Percentiles rank a stretch among this genome's conserved stretches.
Conservation (phyloP, 2,888 invertebrate genomes). For the Drosophila lutescens region DNA sequence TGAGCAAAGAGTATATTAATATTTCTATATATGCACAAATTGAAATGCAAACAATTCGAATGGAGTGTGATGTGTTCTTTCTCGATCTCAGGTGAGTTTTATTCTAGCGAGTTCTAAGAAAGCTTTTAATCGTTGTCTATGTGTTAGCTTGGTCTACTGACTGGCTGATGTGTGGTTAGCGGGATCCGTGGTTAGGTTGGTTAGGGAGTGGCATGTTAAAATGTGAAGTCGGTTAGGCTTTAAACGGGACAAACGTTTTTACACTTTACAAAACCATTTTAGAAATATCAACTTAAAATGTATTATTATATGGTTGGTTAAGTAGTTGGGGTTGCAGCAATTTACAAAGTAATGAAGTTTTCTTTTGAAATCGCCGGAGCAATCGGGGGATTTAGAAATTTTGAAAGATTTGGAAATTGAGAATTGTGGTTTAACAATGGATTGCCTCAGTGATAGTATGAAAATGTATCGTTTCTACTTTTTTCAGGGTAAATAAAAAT, state of each 20-base stretch:
- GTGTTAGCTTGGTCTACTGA: constrained; percentile 37
- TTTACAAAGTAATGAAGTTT: constrained; percentile 18
- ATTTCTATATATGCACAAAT: constrained; percentile 27
- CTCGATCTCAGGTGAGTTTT: constrained; percentile 41
- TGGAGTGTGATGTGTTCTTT: constrained; percentile 27
- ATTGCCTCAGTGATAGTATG: constrained; percentile 9
- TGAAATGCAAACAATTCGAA: constrained; percentile 40
- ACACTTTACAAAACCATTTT: constrained; percentile 56
- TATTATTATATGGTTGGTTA: constrained; percentile 19
- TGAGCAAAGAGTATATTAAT: neutral
- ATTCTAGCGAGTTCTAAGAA: constrained; percentile 63
- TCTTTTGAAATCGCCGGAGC: constrained; percentile 1
- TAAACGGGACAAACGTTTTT: constrained; percentile 72
- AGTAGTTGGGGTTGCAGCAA: constrained; percentile 28
- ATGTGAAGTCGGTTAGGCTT: constrained; percentile 36
- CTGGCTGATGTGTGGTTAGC: constrained; percentile 25
- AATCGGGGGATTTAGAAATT: constrained; percentile 5
- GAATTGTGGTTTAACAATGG: neutral
- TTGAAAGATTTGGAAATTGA: neutral
- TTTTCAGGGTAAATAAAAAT: neutral
- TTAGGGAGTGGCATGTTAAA: constrained; percentile 38
- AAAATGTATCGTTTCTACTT: neutral
- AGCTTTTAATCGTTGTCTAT: constrained; percentile 57
- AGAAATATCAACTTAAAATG: constrained; percentile 21
- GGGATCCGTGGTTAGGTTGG: constrained; percentile 20